Evolutionary conservation across 2,113 vertebrate species (phyloP).

Genomic region (Turnix velox): DNA sequence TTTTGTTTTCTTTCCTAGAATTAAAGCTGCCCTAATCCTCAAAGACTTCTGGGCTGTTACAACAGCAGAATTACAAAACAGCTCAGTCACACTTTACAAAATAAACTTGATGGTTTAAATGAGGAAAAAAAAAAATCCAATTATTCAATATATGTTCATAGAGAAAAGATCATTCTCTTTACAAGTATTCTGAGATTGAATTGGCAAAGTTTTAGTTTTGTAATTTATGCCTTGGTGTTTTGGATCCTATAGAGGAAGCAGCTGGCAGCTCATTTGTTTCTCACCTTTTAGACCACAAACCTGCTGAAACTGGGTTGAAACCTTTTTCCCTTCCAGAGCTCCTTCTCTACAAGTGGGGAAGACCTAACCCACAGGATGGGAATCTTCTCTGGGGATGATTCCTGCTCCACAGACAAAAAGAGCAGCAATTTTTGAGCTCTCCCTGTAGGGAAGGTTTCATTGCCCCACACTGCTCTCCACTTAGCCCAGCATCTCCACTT

Average conservation of each 20-base stretch:
- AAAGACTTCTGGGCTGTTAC: conserved; percentile 12
- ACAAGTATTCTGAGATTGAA: neutral
- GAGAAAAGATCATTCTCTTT: neutral
- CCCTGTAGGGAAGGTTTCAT: neutral
- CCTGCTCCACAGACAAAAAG: neutral
- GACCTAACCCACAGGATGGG: neutral
- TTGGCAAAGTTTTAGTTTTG: neutral
- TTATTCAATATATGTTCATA: neutral
- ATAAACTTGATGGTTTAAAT: conserved; percentile 26
- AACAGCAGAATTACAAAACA: conserved; percentile 16
- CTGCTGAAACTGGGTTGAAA: neutral
- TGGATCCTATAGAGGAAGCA: neutral
- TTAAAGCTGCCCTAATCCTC: conserved; percentile 34
- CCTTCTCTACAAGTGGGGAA: neutral
- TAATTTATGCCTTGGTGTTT: neutral
- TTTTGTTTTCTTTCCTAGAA: neutral
- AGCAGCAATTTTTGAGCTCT: neutral
- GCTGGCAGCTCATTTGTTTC: neutral
- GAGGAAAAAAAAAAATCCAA: neutral
- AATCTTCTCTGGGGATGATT: neutral
- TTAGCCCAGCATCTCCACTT: neutral
- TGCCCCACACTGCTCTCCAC: neutral
- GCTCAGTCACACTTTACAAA: conserved; percentile 12
- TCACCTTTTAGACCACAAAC: neutral
- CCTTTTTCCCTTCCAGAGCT: neutral